These are phyloP conservation scores for Parazoanthus darwini DNA, from an alignment of 92 coral and sea anemone genomes.

Conservation along the genomic window DNA sequence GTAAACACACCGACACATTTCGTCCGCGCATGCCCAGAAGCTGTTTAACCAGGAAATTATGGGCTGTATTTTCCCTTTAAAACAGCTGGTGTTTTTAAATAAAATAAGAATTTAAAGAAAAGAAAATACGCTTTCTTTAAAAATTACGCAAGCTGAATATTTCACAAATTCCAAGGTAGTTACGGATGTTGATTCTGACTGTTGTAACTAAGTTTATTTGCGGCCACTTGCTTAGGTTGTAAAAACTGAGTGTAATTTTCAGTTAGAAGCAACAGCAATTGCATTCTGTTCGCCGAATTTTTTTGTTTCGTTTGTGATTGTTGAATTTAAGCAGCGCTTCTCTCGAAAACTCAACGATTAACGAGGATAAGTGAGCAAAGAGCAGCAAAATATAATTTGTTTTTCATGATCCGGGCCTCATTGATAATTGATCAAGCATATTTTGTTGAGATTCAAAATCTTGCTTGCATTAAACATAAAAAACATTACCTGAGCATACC, in stretches of 20 bases:
- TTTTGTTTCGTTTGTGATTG: background rate
- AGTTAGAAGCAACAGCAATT: too few species aligned
- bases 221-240: background rate
- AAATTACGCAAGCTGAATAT: background rate
- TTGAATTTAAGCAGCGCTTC: background rate
- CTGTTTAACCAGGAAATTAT: constrained; percentile 37
- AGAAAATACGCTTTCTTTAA: background rate
- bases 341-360: background rate
- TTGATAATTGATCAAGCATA: background rate
- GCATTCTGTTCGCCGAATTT: background rate
- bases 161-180: constrained; percentile 10
- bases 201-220: background rate
- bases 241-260: background rate
- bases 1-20: background rate
- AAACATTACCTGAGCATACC: background rate
- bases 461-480: background rate
- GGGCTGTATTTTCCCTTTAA: constrained; percentile 17
- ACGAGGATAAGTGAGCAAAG: background rate
- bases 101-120: constrained; percentile 3
- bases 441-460: background rate
- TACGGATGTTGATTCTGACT: background rate
- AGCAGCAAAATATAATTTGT: background rate
- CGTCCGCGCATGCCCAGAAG: constrained; percentile 36
- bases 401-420: background rate
- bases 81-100: constrained; percentile 25